Percentiles rank a stretch among this genome's conserved stretches.
phyloP scores from a whole-genome alignment of 2,888 invertebrate species.

The Latheticus oryzae region DNA sequence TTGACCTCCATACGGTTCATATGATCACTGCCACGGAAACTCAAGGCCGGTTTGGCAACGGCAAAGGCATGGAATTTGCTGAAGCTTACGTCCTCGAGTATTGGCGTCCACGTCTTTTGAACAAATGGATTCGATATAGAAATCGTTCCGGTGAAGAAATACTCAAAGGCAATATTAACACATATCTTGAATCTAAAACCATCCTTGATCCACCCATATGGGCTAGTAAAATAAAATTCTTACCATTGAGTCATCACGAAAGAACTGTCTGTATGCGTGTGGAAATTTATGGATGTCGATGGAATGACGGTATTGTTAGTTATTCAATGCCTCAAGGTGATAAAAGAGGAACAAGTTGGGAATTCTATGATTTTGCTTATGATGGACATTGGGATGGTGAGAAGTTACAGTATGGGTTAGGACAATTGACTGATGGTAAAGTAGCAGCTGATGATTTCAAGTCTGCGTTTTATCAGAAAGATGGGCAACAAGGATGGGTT shows the following conservation, averaged over 20 bases:
- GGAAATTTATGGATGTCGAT: slow-evolving; percentile 88
- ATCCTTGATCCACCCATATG: slow-evolving; percentile 85
- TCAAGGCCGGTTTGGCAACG: slow-evolving; percentile 93
- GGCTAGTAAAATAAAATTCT: slow-evolving; percentile 85
- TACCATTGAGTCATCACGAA: slow-evolving; percentile 85
- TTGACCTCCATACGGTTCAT: slow-evolving; percentile 81
- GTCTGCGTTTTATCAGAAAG: slow-evolving; percentile 71
- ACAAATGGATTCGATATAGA: slow-evolving; percentile 86
- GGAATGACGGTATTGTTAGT: slow-evolving; percentile 85
- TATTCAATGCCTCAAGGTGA: slow-evolving; percentile 92
- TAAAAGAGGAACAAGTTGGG: slow-evolving; percentile 81
- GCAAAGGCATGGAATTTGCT: slow-evolving; percentile 88
- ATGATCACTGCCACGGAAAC: slow-evolving; percentile 84
- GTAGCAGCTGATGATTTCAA: slow-evolving; percentile 82
- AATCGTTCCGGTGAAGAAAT: slow-evolving; percentile 78
- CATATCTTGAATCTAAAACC: slow-evolving; percentile 83
- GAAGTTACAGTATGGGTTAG: slow-evolving; percentile 81
- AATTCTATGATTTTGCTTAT: slow-evolving; percentile 86
- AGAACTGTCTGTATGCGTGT: slow-evolving; percentile 93
- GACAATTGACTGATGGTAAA: slow-evolving; percentile 86
- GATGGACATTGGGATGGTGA: slow-evolving; percentile 86
- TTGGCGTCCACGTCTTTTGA: slow-evolving; percentile 80
- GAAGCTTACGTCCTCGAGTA: slow-evolving; percentile 88
- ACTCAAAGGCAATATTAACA: slow-evolving; percentile 86
- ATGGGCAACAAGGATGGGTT: slow-evolving; percentile 79